Evolutionary conservation across 1,140 invertebrate genomes (phyloP), one percentile per base, ranked within the genome.

Genomic region (Trichonephila clavata): DNA sequence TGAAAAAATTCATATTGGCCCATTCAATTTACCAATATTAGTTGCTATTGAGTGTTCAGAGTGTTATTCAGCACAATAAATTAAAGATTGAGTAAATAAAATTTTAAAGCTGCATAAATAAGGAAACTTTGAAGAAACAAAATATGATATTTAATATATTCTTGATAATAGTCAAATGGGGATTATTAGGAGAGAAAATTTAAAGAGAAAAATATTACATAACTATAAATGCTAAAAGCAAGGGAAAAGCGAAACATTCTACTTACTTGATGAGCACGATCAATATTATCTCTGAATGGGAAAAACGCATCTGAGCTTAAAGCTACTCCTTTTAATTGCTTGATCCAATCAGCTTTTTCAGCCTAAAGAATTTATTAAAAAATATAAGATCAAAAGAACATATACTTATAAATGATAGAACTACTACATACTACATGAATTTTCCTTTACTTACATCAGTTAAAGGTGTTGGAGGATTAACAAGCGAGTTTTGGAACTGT

Each of bases 271-370:
- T 97, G 96, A 93, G 99, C 99, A 95, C 99, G 97, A 96, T 99
- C 99, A 86, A 99, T 98, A 95, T 99, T 99, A 95, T 99, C 99
- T 94, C 98, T 97, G 96, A 99, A 99, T 61, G 99, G 99, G 96
- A 99, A 99, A 96, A 99, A 99, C 0, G 99, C 99, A 96, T 99
- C 99, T 0, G 99, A 99, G n/a, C 98, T 98, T 0, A 99, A 96
- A 24, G 98, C 97, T 14, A 99, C 99, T n/a, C 97, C 97, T 77
- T 97, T 97, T 95, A 99, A 96, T 94, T 98, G 96, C 21, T 96
- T 96, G 7, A 98, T 96, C 99, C 99, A 99, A 13, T 97, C 97
- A 0, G 96, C 95, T 90, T 97, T 97, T 94, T 99, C 98, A 59
- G 96, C 95, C 94, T 96, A 27, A 16, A 86, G 32, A 21, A 50